Base-by-base conservation (phyloP, 2,797 vertebrate species). In the Brotula barbata region DNA sequence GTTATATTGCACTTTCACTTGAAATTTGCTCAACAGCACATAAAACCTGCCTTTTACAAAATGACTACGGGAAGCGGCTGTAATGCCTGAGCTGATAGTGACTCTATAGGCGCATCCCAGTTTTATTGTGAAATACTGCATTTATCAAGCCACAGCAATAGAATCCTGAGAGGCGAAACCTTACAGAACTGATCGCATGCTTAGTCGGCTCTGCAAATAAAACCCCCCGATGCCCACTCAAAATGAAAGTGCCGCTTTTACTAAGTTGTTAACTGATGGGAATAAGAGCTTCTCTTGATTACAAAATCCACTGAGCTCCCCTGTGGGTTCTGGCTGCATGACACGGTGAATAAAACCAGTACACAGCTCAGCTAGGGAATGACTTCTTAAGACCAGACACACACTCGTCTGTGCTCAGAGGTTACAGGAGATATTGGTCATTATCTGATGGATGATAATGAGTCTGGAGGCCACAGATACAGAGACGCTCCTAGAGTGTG, bases 161-260 rank as follows among this genome's bases (percentile, higher is more conserved):
- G 34, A 25, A 12, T 34, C n/a, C 40, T 17, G 20, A 21, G 19
- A 37, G 20, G 21, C 5, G 12, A 1, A n/a, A 46, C 50, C 56
- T 58, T 20, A 60, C 42, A 51, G 34, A 48, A 9, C 2, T 33
- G 39, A 23, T 28, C 57, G 37, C 41, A 16, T 17, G 41, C 49
- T 58, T 53, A 49, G 39, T 56, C 12, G 13, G 21, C 55, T 62
- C 16, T 37, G n/a, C 46, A 73, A 44, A 66, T 19, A 61, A 58
- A 70, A 59, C 23, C 54, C 70, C 50, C 52, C 45, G 49, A 63
- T 46, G 42, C 52, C 23, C 41, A 48, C 52, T 57, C 58, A 49
- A 73, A 71, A 77, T 73, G 41, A 78, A 68, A 73, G 75, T 66
- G 33, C 28, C 40, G 68, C 56, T 78, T 60, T 81, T 67, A 82